Evolutionary conservation across 2,888 invertebrate species (phyloP), one percentile per base, ranked within the genome.

Genomic region (Buathra laborator): DNA sequence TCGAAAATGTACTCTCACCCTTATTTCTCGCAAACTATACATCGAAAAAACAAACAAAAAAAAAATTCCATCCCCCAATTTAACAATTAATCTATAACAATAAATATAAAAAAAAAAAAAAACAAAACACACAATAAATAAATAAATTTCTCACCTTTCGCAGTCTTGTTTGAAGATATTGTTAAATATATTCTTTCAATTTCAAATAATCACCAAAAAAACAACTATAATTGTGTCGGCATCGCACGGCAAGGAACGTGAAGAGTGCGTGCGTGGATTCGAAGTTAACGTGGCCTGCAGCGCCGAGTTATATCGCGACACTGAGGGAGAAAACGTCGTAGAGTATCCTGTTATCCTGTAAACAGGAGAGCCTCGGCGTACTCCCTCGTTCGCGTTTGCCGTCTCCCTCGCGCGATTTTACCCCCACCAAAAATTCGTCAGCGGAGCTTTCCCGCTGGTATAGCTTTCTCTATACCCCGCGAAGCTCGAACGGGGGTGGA

Each of bases 261-360:
- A 37, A 37, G 37, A 82, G 72, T 72, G 83, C 76, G 70, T 78
- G 77, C 79, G 74, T 68, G 32, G n/a, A 56, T 10, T 19, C 67
- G 56, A 76, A 51, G 53, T 64, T 77, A 46, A 75, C 62, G 86
- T 86, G 82, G 56, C 81, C 82, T 81, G 83, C 84, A 72, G 81
- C 81, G 81, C 68, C 86, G 82, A 79, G 87, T 76, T 62, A 72
- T 86, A 86, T 86, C 88, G 89, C 89, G 88, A 87, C 83, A 87
- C 86, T 87, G 88, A 86, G 66, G 53, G 86, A 56, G 85, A 86
- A 85, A 78, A 74, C 80, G 80, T 77, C 79, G 66, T 62, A 62
- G 78, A 86, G 88, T 88, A 88, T 90, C 87, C 89, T 88, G 88
- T 90, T 90, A 89, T 91, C 91, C 91, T 90, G 90, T 90, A 90